Evolutionary conservation across 2,888 invertebrate genomes (phyloP), one percentile per base, ranked within the genome.

Genomic region (Aricia artaxerxes): DNA sequence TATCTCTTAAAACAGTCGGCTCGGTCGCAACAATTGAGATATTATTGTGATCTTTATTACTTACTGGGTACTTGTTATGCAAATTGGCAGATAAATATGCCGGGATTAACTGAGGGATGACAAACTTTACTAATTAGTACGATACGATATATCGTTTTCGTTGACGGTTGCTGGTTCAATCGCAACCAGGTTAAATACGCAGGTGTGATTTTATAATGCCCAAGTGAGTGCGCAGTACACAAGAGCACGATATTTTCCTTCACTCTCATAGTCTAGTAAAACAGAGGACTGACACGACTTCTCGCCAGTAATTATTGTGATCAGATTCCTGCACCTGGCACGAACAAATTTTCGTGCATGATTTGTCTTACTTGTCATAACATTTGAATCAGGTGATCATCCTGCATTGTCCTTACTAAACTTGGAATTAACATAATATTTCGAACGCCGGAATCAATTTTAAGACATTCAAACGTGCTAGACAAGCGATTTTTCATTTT

Each of bases 1-100:
- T 73, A 73, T 73, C 73, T 73, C 73, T 11, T 73, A 44, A 44
- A 73, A n/a, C 73, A 73, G 73, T 7, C 44, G 73, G 73, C 73
- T 69, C 69, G 69, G 73, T 40, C 73, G 40, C 73, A 24, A 73
- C 73, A 73, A 73, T 73, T 73, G 73, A 44, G 40, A 73, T 44
- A 44, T 73, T 73, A 73, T 73, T 73, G 24, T 73, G 73, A 73
- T 73, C 73, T 40, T 73, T 73, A 44, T 73, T 44, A 44, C 73
- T 73, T 40, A 73, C 40, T 40, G 44, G 3, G 44, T 4, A 73
- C 44, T 73, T 73, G 44, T n/a, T 4, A 73, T 73, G 73, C 73
- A 44, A 73, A 73, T 44, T 44, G 44, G n/a, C 40, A n/a, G n/a
- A 73, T 73, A 73, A 73, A 73, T 73, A 44, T 73, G 31, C n/a